phyloP scores from a whole-genome alignment of 2,888 invertebrate species.

The Lycophotia porphyrea region DNA sequence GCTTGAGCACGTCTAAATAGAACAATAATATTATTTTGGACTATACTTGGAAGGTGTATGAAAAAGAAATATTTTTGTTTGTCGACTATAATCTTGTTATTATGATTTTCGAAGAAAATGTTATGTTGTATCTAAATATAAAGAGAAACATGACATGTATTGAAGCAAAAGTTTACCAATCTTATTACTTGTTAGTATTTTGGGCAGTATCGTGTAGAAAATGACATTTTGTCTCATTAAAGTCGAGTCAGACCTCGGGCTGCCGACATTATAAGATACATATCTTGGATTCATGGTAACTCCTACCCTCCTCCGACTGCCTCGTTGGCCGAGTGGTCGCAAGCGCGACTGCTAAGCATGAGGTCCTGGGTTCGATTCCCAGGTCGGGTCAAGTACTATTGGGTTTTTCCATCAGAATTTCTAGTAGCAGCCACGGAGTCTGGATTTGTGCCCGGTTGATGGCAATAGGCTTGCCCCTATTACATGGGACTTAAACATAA shows the following conservation, averaged over 20 bases:
- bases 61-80: slow-evolving; percentile 1
- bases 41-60: background rate
- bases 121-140: background rate
- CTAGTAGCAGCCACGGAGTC: no score
- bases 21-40: slow-evolving; percentile 8
- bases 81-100: background rate
- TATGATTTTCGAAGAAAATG: background rate
- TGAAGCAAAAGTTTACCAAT: background rate
- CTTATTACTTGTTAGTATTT: background rate
- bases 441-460: no score
- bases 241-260: background rate
- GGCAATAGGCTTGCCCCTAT: no score
- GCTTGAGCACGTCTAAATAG: slow-evolving; percentile 21
- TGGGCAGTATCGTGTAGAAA: background rate
- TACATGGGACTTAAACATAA: no score
- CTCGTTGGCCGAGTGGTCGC: no score
- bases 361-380: no score
- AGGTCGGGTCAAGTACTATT: no score
- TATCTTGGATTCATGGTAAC: slow-evolving; percentile 20
- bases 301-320: background rate
- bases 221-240: slow-evolving; percentile 14
- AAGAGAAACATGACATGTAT: background rate
- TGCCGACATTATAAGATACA: slow-evolving; percentile 11
- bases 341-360: no score
- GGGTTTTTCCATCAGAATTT: no score